phyloP scores from a whole-genome alignment of 2,113 vertebrate genomes.

The Nothoprocta pentlandii region DNA sequence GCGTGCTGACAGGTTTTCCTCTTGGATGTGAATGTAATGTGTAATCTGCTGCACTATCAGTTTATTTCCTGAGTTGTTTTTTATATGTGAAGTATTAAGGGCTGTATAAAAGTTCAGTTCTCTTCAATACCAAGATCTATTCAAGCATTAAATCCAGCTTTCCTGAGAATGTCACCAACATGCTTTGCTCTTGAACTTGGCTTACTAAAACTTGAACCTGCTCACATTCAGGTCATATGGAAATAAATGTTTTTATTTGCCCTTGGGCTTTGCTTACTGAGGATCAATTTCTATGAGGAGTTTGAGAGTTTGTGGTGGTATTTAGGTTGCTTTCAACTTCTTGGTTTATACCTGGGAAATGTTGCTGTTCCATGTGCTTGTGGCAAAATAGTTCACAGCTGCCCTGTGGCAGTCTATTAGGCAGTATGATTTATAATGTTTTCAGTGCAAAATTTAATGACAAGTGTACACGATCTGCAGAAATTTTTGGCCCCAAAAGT shows the following conservation, averaged over 20 bases:
- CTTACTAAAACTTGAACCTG: neutral
- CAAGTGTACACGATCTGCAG: conserved; percentile 39
- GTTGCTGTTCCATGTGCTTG: neutral
- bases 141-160: neutral
- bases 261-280: conserved; percentile 12
- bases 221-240: neutral
- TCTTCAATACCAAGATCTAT: neutral
- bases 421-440: conserved; percentile 23
- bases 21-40: neutral
- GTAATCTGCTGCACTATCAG: neutral
- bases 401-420: conserved; percentile 27
- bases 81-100: neutral
- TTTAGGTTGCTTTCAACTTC: conserved; percentile 26
- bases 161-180: neutral
- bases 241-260: neutral
- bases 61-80: conserved; percentile 32
- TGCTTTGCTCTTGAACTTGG: neutral
- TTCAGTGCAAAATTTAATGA: conserved; percentile 35
- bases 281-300: neutral
- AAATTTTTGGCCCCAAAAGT: conserved; percentile 11
- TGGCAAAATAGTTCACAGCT: conserved; percentile 29
- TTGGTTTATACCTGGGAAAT: neutral
- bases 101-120: neutral
- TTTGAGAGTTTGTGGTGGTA: conserved; percentile 1
- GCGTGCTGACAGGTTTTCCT: neutral